Conservation (phyloP, 2,113 vertebrate genomes). For the Erpornis zantholeuca region DNA sequence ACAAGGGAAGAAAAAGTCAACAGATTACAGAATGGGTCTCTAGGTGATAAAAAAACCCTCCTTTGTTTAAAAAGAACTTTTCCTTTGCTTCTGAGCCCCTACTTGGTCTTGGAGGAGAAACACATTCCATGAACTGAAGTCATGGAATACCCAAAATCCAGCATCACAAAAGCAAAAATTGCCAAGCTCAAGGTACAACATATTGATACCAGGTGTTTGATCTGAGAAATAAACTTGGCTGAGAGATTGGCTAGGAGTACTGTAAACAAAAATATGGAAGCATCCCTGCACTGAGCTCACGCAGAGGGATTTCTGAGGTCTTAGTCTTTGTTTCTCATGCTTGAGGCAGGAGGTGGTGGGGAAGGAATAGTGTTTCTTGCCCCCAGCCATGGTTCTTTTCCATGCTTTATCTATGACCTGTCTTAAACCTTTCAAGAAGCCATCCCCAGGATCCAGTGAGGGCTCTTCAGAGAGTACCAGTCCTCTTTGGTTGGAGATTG, state of each 20-base stretch:
- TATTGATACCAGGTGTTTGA: not conserved
- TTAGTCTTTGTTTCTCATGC: not conserved
- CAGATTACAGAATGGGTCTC: not conserved
- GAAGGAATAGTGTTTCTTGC: not conserved
- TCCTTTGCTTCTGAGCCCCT: not conserved
- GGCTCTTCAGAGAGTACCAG: not conserved
- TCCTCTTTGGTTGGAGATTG: not conserved
- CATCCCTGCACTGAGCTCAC: not conserved
- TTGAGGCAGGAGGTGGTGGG: not conserved
- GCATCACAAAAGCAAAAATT: not conserved
- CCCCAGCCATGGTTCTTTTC: not conserved
- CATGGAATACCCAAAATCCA: not conserved
- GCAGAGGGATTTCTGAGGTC: not conserved
- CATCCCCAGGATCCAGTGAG: not conserved
- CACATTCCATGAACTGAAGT: not conserved
- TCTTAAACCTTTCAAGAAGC: not conserved
- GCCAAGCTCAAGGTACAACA: not conserved
- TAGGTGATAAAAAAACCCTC: rapidly evolving
- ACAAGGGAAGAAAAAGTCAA: not conserved
- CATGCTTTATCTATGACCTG: not conserved
- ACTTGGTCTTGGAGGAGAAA: not conserved
- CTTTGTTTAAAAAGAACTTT: not conserved
- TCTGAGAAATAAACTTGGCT: not conserved
- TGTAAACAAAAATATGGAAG: not conserved
- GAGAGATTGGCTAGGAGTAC: not conserved